Percentiles rank a stretch among this genome's conserved stretches.
Conservation (phyloP, 1,140 invertebrate species). For the Polypedilum pembai region DNA sequence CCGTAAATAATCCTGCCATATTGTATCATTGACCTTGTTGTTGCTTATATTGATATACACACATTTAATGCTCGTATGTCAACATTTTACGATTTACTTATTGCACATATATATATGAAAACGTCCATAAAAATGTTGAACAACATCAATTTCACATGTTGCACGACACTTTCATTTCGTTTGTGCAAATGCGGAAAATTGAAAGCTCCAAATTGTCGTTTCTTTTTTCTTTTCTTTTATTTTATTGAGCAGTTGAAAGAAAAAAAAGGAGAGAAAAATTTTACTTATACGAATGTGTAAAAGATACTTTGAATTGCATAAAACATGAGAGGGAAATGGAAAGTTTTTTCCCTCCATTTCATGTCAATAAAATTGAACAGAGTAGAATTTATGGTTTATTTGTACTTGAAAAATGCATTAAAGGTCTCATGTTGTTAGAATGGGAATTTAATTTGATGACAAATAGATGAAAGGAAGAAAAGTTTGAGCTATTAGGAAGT, state of each 20-base stretch:
- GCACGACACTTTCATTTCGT: not conserved
- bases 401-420: no score
- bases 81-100: not conserved
- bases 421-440: no score
- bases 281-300: not conserved
- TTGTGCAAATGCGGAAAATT: not conserved
- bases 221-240: conserved; percentile 8
- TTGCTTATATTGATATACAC: no score
- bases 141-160: not conserved
- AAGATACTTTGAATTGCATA: not conserved
- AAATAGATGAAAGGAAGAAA: no score
- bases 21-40: no score
- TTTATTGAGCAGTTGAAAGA: not conserved
- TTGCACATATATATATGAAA: not conserved
- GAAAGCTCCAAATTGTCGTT: not conserved
- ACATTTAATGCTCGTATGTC: no score
- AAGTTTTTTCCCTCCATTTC: no score
- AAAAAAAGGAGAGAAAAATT: not conserved
- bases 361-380: no score
- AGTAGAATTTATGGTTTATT: no score
- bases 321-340: not conserved
- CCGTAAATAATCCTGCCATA: no score
- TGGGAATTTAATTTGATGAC: no score
- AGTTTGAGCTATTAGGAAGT: no score
- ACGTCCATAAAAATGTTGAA: not conserved